Evolutionary conservation across 2,113 vertebrate genomes (phyloP).

Genomic region (Prochilodus magdalenae): DNA sequence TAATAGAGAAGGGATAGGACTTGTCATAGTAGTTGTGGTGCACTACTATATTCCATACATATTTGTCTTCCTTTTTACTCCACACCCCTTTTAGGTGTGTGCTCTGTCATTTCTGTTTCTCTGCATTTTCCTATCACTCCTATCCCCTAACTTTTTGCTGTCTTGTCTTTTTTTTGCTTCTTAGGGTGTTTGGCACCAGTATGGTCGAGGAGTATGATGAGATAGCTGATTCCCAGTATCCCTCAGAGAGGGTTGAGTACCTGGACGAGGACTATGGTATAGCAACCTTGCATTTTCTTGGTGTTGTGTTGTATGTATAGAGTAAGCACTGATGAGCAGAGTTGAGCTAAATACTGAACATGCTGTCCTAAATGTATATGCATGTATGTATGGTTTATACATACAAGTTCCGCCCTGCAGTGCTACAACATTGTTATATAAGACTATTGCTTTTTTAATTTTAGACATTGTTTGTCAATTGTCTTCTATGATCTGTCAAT

Average conservation of each 20-base stretch:
- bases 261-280: slow-evolving; percentile 96
- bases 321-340: too few relatives aligned
- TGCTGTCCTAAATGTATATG: too few relatives aligned
- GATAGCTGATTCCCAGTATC: slow-evolving; percentile 95
- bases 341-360: too few relatives aligned
- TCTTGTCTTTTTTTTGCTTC: slow-evolving; percentile 6
- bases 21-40: too few relatives aligned
- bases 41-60: too few relatives aligned
- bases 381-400: too few relatives aligned
- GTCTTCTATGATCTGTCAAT: too few relatives aligned
- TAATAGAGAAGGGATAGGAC: background rate
- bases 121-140: background rate
- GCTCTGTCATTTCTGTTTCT: background rate
- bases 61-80: background rate
- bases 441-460: too few relatives aligned
- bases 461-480: too few relatives aligned
- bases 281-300: slow-evolving; percentile 29
- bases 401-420: too few relatives aligned
- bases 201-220: slow-evolving; percentile 99
- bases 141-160: background rate
- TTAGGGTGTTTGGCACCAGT: slow-evolving; percentile 96
- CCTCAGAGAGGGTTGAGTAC: slow-evolving; percentile 90
- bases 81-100: background rate
- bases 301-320: background rate
- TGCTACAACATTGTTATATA: too few relatives aligned